Evolutionary conservation across 1,140 invertebrate genomes (phyloP), one percentile per base, ranked within the genome.

Genomic region (Aplysia californica): DNA sequence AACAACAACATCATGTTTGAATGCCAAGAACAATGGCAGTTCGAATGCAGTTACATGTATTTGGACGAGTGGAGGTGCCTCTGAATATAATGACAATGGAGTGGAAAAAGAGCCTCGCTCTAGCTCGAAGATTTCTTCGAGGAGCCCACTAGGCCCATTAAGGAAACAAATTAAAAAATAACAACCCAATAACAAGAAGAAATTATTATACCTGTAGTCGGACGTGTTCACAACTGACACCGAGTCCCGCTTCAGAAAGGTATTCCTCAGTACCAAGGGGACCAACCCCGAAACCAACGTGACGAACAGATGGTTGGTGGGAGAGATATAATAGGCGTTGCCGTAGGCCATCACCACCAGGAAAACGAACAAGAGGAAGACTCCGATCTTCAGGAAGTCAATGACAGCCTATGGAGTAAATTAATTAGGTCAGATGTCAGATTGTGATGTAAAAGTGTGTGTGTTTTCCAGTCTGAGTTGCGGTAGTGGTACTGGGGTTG

Each of bases 311-410:
- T 71, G 68, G 23, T 61, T 71, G 76, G 58, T 77, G 36, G 58
- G 68, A n/a, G 76, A 77, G 31, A 77, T 31, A 33, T 71, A 71
- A 61, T 72, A 77, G 68, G 41, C 56, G 69, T 38, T 64, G 59
- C 68, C 76, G 44, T 77, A 77, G 36, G 76, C 76, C 76, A 77
- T 44, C 2, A 77, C 68, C 5, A 65, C 68, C 38, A 77, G 68
- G 39, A 77, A 50, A 3, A 77, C 31, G 23, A 77, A 71, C 29
- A 77, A 26, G 36, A 77, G 76, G 61, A 77, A 77, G 33, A 77
- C 50, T 23, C 59, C 58, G 23, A 64, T 72, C 39, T 70, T 70
- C 2, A 21, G 21, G 39, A 77, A 77, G 26, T 64, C 56, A 5
- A 70, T 29, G 6, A n/a, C 26, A 3, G 76, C 76, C 59, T 64